Evolutionary conservation across 1,140 invertebrate genomes (phyloP), one percentile per base, ranked within the genome.

Genomic region (Ips typographus): DNA sequence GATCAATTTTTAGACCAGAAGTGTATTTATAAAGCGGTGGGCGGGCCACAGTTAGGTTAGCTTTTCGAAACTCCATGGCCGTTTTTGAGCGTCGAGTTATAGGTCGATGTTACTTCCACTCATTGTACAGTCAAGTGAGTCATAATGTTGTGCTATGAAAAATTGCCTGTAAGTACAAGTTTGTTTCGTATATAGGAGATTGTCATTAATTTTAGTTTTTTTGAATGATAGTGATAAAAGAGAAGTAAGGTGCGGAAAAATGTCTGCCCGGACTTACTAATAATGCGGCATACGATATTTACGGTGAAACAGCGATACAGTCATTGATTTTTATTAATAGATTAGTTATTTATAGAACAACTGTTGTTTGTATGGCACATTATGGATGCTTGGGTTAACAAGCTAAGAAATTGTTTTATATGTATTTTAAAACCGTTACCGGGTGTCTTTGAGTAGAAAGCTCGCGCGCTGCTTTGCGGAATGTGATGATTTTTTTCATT

Each of bases 311-410:
- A 42, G 40, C 56, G 59, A 68, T 53, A 63, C 47, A 65, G 44
- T 71, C 62, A 65, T 65, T 71, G 69, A 71, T 71, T 71, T 65
- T 71, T 65, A 71, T 71, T 71, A 60, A 65, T 71, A 71, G 69
- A 63, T 71, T 61, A 43, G 51, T 56, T 71, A 71, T 71, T 65
- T 71, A 56, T 65, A 70, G 68, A 56, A 56, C 36, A 53, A 47
- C 60, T 64, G 68, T 64, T 64, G 60, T 70, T 69, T 64, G 59
- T 68, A 68, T 56, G 52, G 60, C 67, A 68, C 52, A 63, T 62
- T 68, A 68, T 66, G 43, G 44, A 68, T 53, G 65, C 56, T 68
- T 42, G 65, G 60, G 49, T 68, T 56, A 68, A 68, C 58, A 68
- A 62, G 67, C 59, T 62, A 61, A 57, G 60, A 56, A 62, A 68